These are phyloP conservation scores for Epirrhoe tristata DNA, from an alignment of 2,888 invertebrate species.

Conservation along the genomic window DNA sequence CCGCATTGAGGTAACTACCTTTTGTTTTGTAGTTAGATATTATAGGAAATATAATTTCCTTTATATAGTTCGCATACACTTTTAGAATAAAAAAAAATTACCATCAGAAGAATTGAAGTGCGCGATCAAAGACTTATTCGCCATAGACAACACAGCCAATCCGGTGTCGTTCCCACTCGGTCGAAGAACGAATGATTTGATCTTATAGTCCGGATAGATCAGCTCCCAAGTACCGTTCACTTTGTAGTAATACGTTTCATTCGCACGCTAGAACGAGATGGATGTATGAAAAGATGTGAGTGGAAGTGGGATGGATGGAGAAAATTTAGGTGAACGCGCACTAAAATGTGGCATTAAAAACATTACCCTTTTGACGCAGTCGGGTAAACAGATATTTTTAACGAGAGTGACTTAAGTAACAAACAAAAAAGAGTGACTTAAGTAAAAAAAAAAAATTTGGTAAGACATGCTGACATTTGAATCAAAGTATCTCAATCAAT, in stretches of 20 bases:
- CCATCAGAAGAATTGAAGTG: constrained; percentile 80
- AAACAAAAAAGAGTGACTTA: no score
- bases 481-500: no score
- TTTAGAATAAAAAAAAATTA: constrained; percentile 49
- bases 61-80: no score
- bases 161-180: constrained; percentile 76
- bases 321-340: no score
- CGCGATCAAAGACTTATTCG: constrained; percentile 66
- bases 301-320: not conserved
- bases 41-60: not conserved
- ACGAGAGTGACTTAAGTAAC: no score
- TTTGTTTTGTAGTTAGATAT: no score
- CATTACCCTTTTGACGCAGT: no score
- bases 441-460: no score
- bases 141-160: constrained; percentile 68
- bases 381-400: no score
- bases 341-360: no score
- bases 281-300: not conserved
- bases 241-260: constrained; percentile 87
- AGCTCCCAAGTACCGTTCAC: constrained; percentile 89
- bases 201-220: constrained; percentile 74
- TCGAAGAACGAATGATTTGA: constrained; percentile 57
- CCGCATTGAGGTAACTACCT: no score
- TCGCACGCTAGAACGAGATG: constrained; percentile 75
- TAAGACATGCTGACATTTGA: no score